Conservation (phyloP, 2,113 vertebrate species). For the Pseudonaja textilis region DNA sequence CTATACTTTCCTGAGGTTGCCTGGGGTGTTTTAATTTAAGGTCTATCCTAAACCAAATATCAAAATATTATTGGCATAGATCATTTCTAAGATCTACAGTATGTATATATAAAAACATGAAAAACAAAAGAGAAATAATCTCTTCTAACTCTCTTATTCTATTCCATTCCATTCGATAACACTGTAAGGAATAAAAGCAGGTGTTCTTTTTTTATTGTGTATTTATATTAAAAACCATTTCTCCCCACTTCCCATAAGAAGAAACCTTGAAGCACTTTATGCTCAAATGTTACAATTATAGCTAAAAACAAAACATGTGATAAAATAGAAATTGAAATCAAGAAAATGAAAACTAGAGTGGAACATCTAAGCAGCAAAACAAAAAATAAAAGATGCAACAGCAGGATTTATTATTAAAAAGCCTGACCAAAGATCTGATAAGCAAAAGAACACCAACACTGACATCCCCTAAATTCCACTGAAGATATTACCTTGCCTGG, state of each 20-base stretch:
- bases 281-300: neutral
- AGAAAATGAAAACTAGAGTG: neutral
- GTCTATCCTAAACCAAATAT: constrained; percentile 34
- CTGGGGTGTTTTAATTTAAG: constrained; percentile 24
- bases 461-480: too few species aligned
- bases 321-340: neutral
- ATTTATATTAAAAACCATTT: neutral
- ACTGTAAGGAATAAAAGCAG: neutral
- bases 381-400: neutral
- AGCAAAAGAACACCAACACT: too few species aligned
- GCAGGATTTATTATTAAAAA: neutral
- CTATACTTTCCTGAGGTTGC: constrained; percentile 13
- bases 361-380: neutral
- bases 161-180: neutral
- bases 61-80: constrained; percentile 21
- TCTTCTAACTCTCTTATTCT: neutral
- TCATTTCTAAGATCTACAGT: neutral
- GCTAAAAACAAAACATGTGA: neutral
- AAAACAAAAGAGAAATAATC: neutral
- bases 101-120: too few species aligned
- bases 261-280: neutral
- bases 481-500: too few species aligned
- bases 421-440: neutral
- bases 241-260: neutral
- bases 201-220: neutral